A percentile compares a stretch with the other conserved stretches of the same genome.
Conservation (phyloP, 2,888 invertebrate species). For the Dilophus febrilis region DNA sequence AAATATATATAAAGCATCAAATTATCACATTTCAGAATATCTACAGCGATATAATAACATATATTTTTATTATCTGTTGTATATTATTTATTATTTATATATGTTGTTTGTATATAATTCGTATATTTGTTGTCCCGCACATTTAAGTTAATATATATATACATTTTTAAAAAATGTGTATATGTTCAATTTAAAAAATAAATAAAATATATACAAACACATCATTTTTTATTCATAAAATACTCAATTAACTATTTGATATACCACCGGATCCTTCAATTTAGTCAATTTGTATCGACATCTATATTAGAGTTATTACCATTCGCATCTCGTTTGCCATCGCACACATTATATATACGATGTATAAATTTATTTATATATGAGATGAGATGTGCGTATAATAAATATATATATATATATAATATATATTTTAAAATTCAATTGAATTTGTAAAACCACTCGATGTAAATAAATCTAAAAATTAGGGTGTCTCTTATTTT, state of each 20-base stretch:
- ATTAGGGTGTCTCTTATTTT: slow-evolving; percentile 1
- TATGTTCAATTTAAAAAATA: background rate
- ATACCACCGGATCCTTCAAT: slow-evolving; percentile 11
- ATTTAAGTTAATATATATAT: no score
- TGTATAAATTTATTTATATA: background rate
- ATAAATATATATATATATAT: background rate
- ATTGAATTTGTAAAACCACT: slow-evolving; percentile 7
- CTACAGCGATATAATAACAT: no score
- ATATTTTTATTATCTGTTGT: no score
- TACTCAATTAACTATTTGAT: background rate
- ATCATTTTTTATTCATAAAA: background rate
- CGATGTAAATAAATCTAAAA: slow-evolving; percentile 1
- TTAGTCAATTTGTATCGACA: slow-evolving; percentile 9
- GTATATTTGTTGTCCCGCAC: no score
- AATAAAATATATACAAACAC: background rate
- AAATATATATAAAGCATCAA: no score
- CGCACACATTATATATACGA: background rate
- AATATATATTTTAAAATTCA: slow-evolving; percentile 1
- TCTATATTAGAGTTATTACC: slow-evolving; percentile 6
- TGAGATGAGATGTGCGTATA: background rate
- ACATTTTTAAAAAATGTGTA: no score
- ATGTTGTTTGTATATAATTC: no score
- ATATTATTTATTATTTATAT: no score
- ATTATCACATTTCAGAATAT: no score
- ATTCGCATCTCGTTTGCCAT: background rate